Conservation (phyloP, 2,888 invertebrate genomes). For the Erebia ligea region DNA sequence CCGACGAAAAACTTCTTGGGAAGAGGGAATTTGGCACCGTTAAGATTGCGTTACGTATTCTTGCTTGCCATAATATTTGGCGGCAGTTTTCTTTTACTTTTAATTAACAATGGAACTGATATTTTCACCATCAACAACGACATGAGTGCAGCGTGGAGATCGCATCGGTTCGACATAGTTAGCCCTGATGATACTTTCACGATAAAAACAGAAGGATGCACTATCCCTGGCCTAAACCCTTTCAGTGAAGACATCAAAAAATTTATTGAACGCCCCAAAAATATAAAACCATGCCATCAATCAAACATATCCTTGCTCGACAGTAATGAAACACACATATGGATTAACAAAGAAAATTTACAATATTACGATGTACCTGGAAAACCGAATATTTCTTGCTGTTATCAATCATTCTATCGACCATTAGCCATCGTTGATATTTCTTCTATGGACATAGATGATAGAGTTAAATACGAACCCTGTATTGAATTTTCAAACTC, state of each 20-base stretch:
- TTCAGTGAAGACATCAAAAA: constrained; percentile 81
- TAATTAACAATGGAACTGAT: constrained; percentile 60
- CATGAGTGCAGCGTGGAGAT: constrained; percentile 47
- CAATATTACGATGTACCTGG: constrained; percentile 75
- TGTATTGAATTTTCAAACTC: constrained; percentile 77
- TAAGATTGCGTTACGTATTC: constrained; percentile 66
- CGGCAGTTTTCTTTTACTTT: constrained; percentile 64
- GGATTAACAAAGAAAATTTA: constrained; percentile 74
- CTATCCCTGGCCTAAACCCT: constrained; percentile 85
- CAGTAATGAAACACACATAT: constrained; percentile 84
- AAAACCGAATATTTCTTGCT: constrained; percentile 79
- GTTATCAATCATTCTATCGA: constrained; percentile 84
- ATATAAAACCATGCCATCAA: constrained; percentile 79
- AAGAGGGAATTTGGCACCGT: constrained; percentile 48
- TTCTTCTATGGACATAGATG: constrained; percentile 70
- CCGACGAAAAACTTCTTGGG: constrained; percentile 46
- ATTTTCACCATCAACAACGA: constrained; percentile 58
- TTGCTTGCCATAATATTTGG: constrained; percentile 63
- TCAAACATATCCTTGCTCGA: constrained; percentile 78
- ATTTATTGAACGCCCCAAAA: constrained; percentile 77
- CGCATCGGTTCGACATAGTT: constrained; percentile 47
- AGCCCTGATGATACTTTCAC: constrained; percentile 67
- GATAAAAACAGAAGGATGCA: constrained; percentile 86
- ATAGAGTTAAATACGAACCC: constrained; percentile 71
- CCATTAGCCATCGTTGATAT: constrained; percentile 72